phyloP scores from a whole-genome alignment of 2,888 invertebrate genomes.

The Cosmopolites sordidus region DNA sequence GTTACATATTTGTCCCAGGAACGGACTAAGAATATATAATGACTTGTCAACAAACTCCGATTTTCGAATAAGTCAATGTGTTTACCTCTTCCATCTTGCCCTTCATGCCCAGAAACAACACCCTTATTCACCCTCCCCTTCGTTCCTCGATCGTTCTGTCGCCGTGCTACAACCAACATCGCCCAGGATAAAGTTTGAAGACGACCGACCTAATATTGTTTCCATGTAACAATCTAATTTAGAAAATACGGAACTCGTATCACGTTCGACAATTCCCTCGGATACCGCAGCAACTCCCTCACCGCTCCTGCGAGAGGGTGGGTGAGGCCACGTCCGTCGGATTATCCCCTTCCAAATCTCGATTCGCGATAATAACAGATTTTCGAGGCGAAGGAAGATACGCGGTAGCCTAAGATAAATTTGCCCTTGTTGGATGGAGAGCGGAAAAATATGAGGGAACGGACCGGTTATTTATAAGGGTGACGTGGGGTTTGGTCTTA shows the following conservation, averaged over 20 bases:
- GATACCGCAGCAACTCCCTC: background rate
- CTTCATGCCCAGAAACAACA: too few relatives aligned
- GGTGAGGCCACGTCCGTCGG: constrained; percentile 5
- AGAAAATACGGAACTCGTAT: constrained; percentile 40
- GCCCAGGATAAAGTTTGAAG: constrained; percentile 20
- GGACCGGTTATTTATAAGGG: constrained; percentile 49
- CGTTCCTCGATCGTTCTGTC: background rate
- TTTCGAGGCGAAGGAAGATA: background rate
- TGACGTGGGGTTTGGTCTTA: constrained; percentile 15
- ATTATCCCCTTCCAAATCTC: constrained; percentile 19
- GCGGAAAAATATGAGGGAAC: background rate
- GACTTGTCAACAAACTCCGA: too few relatives aligned
- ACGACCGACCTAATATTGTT: constrained; percentile 37
- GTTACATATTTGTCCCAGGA: too few relatives aligned
- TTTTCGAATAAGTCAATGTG: too few relatives aligned
- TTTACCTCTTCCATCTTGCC: too few relatives aligned
- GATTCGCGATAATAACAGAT: constrained; percentile 12
- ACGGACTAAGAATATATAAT: too few relatives aligned
- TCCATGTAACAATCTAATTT: constrained; percentile 43
- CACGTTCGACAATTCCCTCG: constrained; percentile 31
- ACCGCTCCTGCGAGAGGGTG: background rate
- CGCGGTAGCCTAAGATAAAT: too few relatives aligned
- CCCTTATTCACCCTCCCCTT: background rate
- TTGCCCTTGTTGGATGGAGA: too few relatives aligned
- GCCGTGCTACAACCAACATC: too few relatives aligned